Evolutionary conservation across 2,797 vertebrate genomes (phyloP).

Genomic region (Sebastes hopkinsi): DNA sequence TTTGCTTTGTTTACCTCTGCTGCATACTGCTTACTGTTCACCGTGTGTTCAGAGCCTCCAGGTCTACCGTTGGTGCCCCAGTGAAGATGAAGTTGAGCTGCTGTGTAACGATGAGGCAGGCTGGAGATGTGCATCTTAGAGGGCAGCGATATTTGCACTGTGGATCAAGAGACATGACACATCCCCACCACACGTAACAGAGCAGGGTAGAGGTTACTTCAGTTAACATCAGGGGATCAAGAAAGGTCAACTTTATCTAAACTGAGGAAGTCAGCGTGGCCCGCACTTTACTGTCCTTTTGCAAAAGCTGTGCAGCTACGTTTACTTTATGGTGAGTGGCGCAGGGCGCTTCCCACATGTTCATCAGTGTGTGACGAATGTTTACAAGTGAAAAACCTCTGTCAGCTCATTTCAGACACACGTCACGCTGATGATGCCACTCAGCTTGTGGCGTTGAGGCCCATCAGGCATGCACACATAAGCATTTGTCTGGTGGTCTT

Average conservation of each 20-base stretch:
- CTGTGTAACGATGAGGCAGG: constrained; percentile 87
- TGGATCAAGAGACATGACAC: constrained; percentile 38
- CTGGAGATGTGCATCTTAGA: constrained; percentile 86
- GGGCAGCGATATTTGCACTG: constrained; percentile 90
- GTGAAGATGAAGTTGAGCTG: constrained; percentile 93
- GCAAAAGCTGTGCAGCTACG: background rate
- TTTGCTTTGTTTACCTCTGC: constrained; percentile 87
- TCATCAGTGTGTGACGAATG: constrained; percentile 41
- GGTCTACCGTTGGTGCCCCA: constrained; percentile 88
- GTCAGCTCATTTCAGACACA: constrained; percentile 62
- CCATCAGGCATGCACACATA: constrained; percentile 41
- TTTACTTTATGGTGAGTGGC: constrained; percentile 30
- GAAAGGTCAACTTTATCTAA: constrained; percentile 12
- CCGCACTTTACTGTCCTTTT: background rate
- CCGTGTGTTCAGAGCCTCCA: constrained; percentile 89
- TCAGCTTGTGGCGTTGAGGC: constrained; percentile 23
- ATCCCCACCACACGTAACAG: background rate
- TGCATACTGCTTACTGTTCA: constrained; percentile 88
- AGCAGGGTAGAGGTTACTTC: background rate
- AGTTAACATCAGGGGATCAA: constrained; percentile 6
- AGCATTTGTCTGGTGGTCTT: constrained; percentile 50
- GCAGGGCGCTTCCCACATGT: constrained; percentile 14
- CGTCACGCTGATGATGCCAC: constrained; percentile 33
- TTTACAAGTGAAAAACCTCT: constrained; percentile 33
- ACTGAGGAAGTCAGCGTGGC: background rate